A percentile compares a stretch with the other conserved stretches of the same genome.
Evolutionary conservation across 2,113 vertebrate genomes (phyloP).

Genomic region (Grammomys surdaster): DNA sequence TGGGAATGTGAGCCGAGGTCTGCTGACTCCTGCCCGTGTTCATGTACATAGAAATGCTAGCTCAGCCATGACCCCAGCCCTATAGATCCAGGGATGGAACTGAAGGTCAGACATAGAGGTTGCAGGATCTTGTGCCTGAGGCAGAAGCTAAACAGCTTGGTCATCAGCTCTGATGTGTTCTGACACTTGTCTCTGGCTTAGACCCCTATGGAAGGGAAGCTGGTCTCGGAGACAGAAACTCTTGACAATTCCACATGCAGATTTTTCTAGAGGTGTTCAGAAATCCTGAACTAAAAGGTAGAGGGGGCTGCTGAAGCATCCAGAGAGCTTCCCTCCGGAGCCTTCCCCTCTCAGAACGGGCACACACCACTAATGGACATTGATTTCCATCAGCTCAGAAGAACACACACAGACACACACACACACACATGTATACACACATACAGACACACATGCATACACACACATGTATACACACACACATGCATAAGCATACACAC

Average conservation of each 20-base stretch:
- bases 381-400: not conserved
- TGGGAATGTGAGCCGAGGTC: not conserved
- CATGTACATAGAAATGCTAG: not conserved
- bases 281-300: not conserved
- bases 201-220: not conserved
- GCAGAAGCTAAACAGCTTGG: no score
- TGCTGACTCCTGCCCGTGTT: not conserved
- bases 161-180: not conserved
- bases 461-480: no score
- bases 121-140: not conserved
- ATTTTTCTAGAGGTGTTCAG: not conserved
- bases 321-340: not conserved
- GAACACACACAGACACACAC: not conserved
- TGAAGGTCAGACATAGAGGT: not conserved
- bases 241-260: accelerated
- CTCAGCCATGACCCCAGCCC: not conserved
- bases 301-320: no score
- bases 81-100: not conserved
- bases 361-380: no score
- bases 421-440: no score
- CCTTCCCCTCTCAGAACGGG: not conserved
- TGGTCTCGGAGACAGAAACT: not conserved
- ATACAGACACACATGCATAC: not conserved
- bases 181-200: not conserved
- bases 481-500: no score